Evolutionary conservation across 2,888 invertebrate species (phyloP).

Genomic region (Amblyjoppa proteus): DNA sequence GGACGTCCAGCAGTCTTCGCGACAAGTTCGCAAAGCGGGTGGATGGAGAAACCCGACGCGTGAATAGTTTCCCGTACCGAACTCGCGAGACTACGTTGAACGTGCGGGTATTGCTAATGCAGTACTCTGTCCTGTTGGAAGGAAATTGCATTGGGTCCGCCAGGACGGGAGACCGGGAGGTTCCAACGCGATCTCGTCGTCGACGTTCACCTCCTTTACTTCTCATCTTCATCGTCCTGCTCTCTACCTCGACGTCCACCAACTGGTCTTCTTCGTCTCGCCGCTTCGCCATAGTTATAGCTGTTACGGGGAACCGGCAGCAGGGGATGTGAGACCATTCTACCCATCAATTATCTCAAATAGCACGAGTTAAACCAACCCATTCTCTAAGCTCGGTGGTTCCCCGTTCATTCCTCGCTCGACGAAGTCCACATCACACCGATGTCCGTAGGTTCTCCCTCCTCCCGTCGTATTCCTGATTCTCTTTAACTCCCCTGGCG

Average conservation of each 20-base stretch:
- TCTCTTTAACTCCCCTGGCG: slow-evolving; percentile 5
- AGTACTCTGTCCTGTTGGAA: slow-evolving; percentile 77
- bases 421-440: slow-evolving; percentile 25
- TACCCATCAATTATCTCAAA: slow-evolving; percentile 81
- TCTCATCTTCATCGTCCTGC: slow-evolving; percentile 51
- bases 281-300: slow-evolving; percentile 55
- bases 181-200: slow-evolving; percentile 57
- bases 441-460: slow-evolving; percentile 8
- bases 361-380: slow-evolving; percentile 79
- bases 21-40: slow-evolving; percentile 26
- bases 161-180: slow-evolving; percentile 42
- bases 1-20: slow-evolving; percentile 23
- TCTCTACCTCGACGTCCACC: slow-evolving; percentile 40
- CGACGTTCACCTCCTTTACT: slow-evolving; percentile 57
- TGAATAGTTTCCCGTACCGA: slow-evolving; percentile 71
- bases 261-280: slow-evolving; percentile 38
- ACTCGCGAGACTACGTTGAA: slow-evolving; percentile 36
- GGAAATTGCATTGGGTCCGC: slow-evolving; percentile 77
- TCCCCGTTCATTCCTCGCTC: slow-evolving; percentile 59
- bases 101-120: slow-evolving; percentile 77
- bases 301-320: slow-evolving; percentile 44
- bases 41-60: slow-evolving; percentile 45
- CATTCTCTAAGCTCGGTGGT: slow-evolving; percentile 75
- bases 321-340: slow-evolving; percentile 73
- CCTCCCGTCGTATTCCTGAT: slow-evolving; percentile 27